Evolutionary conservation across 2,797 vertebrate genomes (phyloP).

Genomic region (Hydrophis major): DNA sequence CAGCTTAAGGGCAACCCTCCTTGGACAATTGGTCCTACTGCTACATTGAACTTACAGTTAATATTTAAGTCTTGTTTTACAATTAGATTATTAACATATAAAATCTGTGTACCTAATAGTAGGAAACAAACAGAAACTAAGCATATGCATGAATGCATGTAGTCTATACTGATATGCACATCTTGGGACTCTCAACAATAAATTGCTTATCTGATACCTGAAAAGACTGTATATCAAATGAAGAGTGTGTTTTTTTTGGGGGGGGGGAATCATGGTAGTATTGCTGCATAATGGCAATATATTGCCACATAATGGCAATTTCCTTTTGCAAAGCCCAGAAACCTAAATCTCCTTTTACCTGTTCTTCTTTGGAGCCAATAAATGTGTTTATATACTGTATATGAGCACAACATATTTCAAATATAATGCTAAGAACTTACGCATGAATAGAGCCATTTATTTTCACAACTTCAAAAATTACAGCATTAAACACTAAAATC

Average conservation of each 20-base stretch:
- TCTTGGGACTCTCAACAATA: neutral
- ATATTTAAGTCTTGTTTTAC: neutral
- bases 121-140: neutral
- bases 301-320: neutral
- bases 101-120: neutral
- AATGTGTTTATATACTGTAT: neutral
- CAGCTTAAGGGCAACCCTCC: neutral
- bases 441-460: neutral
- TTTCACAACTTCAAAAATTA: neutral
- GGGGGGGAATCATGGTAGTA: neutral
- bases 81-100: neutral
- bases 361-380: neutral
- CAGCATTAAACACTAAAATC: neutral
- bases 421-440: neutral
- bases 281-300: neutral
- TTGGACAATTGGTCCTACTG: neutral
- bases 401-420: neutral
- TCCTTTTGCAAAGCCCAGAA: neutral
- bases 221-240: neutral
- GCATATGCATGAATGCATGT: neutral
- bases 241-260: neutral
- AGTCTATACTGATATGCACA: neutral
- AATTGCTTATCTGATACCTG: neutral
- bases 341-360: neutral
- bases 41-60: neutral